Evolutionary conservation across 2,888 invertebrate genomes (phyloP), one percentile per base, ranked within the genome.

Genomic region (Dolichopus griseipennis): DNA sequence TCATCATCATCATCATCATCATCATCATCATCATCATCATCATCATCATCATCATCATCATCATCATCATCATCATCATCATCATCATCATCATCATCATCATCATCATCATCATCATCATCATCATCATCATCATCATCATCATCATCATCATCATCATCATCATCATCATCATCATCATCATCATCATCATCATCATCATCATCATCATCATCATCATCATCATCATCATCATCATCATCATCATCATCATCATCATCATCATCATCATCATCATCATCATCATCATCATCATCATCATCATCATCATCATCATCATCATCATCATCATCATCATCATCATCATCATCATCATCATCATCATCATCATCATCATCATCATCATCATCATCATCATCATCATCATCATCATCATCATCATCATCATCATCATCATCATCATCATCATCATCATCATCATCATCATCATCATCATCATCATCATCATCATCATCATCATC

Each of bases 1-100:
- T 52, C 52, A 52, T 52, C 52, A 52, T 52, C 52, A 52, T 52
- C 52, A 52, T 52, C 52, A 52, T 52, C 52, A 52, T 52, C 52
- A 52, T 52, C 52, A 52, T 52, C 52, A 52, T 52, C 52, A 52
- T 52, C 52, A 52, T 52, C 52, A 52, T 52, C 52, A 52, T 52
- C 52, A 52, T 52, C 52, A 52, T 52, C 52, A 52, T 52, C 52
- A 52, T 52, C 52, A 52, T 52, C 52, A 52, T 52, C 52, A 52
- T 52, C 52, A 52, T 52, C 52, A 52, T 52, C 52, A 52, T 52
- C 52, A 52, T 52, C 52, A 52, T 52, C 52, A 52, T 52, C 52
- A 52, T 52, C 52, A 52, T 52, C 52, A 52, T 52, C 52, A 52
- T 52, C 52, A 52, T 52, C 52, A 52, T 52, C 52, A 52, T 52